Evolutionary conservation across 2,888 invertebrate species (phyloP), one percentile per base, ranked within the genome.

Genomic region (Baronia brevicornis): DNA sequence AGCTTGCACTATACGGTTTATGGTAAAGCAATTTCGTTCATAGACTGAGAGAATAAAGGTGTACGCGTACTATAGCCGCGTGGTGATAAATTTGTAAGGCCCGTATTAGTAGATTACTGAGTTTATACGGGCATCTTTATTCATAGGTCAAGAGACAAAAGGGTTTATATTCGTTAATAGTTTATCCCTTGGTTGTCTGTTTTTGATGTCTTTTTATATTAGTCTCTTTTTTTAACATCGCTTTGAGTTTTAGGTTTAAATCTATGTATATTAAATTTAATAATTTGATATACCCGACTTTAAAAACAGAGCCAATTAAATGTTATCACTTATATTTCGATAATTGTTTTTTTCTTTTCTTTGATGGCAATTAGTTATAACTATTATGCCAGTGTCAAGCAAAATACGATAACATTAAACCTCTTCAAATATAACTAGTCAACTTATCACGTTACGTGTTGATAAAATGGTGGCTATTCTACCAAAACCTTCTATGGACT

Each of bases 1-100:
- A 69, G 59, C 60, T 44, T 39, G 54, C 55, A 39, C 12, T n/a
- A 37, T 31, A 37, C 41, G 4, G n/a, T 29, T 17, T 11, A 7
- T 32, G 45, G 5, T 13, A 26, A 7, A 17, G 14, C n/a, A 45
- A 39, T 30, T 6, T 45, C 19, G 3, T 6, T 18, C 46, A 40
- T 60, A 55, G 40, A 6, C 1, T 3, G 0, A 2, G 0, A 1
- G 0, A 0, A 15, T 34, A 54, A 54, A 41, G 46, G 32, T 7
- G n/a, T 34, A 42, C 22, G 11, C 27, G 4, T 8, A 9, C 5
- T 4, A 10, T 12, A 13, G 5, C 5, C 12, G 6, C 15, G 17
- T 14, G n/a, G 18, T 10, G 2, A 44, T 40, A 33, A 26, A 4
- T 3, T 21, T 20, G 23, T 37, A 36, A 42, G 31, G 7, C 9